Conservation (phyloP, 2,113 vertebrate genomes). For the Poeciliopsis turrubarensis region DNA sequence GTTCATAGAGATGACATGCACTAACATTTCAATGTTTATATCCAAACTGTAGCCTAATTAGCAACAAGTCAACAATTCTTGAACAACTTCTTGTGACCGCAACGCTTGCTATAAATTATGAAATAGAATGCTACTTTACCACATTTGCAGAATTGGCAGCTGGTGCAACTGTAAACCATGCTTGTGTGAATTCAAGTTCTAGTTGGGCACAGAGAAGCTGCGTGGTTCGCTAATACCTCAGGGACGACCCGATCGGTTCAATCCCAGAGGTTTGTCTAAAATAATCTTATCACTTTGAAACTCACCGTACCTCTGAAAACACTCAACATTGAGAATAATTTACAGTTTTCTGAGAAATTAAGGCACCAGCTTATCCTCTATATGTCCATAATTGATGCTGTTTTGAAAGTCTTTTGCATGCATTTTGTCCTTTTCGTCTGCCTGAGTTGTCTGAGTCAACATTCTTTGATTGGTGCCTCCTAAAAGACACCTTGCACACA, state of each 20-base stretch:
- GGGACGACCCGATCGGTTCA: background rate
- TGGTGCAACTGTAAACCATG: background rate
- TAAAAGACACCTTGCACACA: slow-evolving; percentile 21
- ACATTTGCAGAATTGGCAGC: background rate
- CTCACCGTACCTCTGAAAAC: background rate
- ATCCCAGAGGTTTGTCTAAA: background rate
- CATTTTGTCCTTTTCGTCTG: background rate
- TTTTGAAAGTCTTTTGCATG: background rate
- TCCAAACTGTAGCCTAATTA: background rate
- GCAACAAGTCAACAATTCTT: background rate
- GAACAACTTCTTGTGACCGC: background rate
- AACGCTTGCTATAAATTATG: background rate
- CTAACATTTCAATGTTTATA: background rate
- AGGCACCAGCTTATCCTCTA: background rate
- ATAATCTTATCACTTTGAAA: background rate
- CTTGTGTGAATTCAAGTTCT: background rate
- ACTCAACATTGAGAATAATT: background rate
- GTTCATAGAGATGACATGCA: too few species aligned
- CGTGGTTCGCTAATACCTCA: background rate
- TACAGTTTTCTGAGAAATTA: background rate
- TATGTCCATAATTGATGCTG: background rate
- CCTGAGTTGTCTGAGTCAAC: slow-evolving; percentile 1
- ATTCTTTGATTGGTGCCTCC: slow-evolving; percentile 33
- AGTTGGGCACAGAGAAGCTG: background rate
- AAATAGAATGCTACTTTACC: background rate